These are phyloP conservation scores for Tridacna crocea DNA, from an alignment of 2,888 invertebrate species.

Conservation along the genomic window DNA sequence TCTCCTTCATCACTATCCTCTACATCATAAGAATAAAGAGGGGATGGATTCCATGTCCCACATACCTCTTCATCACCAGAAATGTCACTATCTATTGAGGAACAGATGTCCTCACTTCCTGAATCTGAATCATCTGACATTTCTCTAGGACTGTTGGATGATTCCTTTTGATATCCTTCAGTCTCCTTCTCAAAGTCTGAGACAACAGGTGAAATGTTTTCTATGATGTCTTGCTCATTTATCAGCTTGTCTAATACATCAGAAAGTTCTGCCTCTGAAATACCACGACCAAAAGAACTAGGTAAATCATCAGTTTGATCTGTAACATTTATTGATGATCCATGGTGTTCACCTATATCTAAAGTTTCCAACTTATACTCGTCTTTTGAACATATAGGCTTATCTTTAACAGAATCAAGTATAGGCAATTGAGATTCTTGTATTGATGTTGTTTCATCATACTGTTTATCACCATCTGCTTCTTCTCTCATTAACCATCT, in stretches of 20 bases:
- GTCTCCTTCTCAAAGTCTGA: slow-evolving; percentile 24
- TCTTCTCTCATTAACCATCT: too few relatives aligned
- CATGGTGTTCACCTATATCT: too few relatives aligned
- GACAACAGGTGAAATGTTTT: slow-evolving; percentile 28
- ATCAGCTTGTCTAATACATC: slow-evolving; percentile 47
- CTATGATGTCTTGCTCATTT: slow-evolving; percentile 19
- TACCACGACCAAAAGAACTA: neutral
- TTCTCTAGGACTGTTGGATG: neutral
- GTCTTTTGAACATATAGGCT: too few relatives aligned
- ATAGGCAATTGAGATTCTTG: too few relatives aligned
- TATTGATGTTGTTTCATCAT: too few relatives aligned
- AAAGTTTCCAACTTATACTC: too few relatives aligned
- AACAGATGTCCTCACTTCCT: slow-evolving; percentile 33
- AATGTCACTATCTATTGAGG: slow-evolving; percentile 52
- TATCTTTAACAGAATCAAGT: too few relatives aligned
- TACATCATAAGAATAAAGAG: slow-evolving; percentile 32
- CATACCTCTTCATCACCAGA: slow-evolving; percentile 47
- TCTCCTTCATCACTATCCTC: neutral
- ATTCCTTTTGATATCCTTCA: neutral
- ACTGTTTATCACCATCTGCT: too few relatives aligned
- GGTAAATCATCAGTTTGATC: too few relatives aligned
- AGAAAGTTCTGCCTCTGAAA: slow-evolving; percentile 46
- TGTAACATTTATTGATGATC: too few relatives aligned
- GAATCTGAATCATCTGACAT: slow-evolving; percentile 29
- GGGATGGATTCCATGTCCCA: slow-evolving; percentile 55